phyloP scores from a whole-genome alignment of 2,797 vertebrate species.

The Sus cebifrons region DNA sequence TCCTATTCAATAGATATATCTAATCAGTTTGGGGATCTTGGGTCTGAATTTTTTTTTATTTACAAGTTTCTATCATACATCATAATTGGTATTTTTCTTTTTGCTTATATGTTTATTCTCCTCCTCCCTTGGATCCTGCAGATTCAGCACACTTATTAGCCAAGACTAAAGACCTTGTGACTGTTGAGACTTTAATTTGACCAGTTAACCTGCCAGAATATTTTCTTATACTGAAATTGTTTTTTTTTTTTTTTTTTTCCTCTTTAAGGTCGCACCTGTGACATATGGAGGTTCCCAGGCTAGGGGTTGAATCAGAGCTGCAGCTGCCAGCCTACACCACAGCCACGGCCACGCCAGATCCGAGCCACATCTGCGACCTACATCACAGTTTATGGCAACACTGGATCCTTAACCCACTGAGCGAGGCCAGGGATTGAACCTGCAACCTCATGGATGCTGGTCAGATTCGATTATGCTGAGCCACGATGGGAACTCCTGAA shows the following conservation, averaged over 20 bases:
- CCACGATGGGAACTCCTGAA: neutral
- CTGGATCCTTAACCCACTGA: too few species aligned
- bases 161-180: neutral
- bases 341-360: too few species aligned
- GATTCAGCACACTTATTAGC: neutral
- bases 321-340: too few species aligned
- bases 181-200: neutral
- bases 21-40: conserved; percentile 25
- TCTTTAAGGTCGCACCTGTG: too few species aligned
- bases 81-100: conserved; percentile 26
- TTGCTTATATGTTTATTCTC: neutral
- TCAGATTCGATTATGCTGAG: too few species aligned
- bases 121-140: neutral
- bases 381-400: too few species aligned
- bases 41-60: neutral
- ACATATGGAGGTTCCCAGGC: too few species aligned
- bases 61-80: neutral
- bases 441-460: too few species aligned
- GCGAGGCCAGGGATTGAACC: too few species aligned
- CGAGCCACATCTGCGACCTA: too few species aligned
- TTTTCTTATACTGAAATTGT: neutral
- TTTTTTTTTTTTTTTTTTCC: too few species aligned
- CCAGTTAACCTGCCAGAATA: neutral
- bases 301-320: too few species aligned
- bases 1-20: neutral